Conservation (phyloP, 2,797 vertebrate genomes). For the Psittacula echo region DNA sequence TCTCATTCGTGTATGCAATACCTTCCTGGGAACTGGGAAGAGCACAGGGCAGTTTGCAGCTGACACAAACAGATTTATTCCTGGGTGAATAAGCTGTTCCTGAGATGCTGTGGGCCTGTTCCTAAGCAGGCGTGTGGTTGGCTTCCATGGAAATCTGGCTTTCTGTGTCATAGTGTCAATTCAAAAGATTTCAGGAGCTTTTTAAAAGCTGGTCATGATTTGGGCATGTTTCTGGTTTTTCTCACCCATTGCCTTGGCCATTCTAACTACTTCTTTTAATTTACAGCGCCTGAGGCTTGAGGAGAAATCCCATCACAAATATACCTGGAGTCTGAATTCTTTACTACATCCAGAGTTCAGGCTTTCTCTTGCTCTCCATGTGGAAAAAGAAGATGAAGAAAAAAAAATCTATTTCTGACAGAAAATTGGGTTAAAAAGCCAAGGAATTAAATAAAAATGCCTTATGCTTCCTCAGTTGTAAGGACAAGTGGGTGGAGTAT, state of each 20-base stretch:
- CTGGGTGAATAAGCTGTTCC: background rate
- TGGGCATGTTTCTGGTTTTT: background rate
- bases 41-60: background rate
- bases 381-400: background rate
- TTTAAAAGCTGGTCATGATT: background rate
- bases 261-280: background rate
- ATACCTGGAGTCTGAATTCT: background rate
- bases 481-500: background rate
- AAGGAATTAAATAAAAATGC: background rate
- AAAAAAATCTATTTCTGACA: background rate
- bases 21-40: background rate
- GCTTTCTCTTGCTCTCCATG: background rate
- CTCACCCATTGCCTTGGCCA: background rate
- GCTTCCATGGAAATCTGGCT: background rate
- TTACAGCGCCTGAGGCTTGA: background rate
- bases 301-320: background rate
- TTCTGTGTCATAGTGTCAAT: background rate
- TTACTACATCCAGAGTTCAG: background rate
- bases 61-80: background rate
- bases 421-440: background rate
- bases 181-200: background rate
- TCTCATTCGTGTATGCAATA: background rate
- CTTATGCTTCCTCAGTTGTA: background rate
- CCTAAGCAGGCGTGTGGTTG: background rate
- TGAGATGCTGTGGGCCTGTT: background rate